These are phyloP conservation scores for Euplagia quadripunctaria DNA, from an alignment of 2,888 invertebrate genomes.

Conservation along the genomic window DNA sequence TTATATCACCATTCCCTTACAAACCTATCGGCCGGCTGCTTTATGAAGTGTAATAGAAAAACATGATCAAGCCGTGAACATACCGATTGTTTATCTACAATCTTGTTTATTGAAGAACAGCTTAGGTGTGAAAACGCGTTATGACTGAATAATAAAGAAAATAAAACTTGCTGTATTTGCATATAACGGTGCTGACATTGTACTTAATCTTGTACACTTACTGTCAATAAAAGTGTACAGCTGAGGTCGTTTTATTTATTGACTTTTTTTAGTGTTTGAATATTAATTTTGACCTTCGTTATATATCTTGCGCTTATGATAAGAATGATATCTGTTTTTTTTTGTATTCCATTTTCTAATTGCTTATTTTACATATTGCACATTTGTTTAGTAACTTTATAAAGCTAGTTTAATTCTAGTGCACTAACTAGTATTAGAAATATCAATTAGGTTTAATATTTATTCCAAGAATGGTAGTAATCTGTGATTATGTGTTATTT, in stretches of 20 bases:
- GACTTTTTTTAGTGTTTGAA: constrained; percentile 27
- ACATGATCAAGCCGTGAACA: constrained; percentile 12
- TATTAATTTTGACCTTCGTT: constrained; percentile 30
- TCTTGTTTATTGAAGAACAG: constrained; percentile 10
- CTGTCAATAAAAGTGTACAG: constrained; percentile 45
- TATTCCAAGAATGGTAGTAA: too few relatives aligned
- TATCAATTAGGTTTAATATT: not conserved
- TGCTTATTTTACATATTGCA: constrained; percentile 11
- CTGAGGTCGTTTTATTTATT: constrained; percentile 34
- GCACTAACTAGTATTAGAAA: not conserved
- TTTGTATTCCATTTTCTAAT: too few relatives aligned
- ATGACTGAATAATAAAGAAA: constrained; percentile 59
- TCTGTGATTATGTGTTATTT: too few relatives aligned
- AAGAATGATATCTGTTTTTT: constrained; percentile 16
- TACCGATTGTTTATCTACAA: not conserved
- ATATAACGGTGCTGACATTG: constrained; percentile 65
- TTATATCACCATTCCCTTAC: not conserved
- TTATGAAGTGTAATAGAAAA: constrained; percentile 4
- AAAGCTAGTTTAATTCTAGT: not conserved
- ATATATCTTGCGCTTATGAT: constrained; percentile 6
- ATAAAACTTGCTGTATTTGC: constrained; percentile 63
- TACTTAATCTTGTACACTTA: constrained; percentile 60
- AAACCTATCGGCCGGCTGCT: not conserved
- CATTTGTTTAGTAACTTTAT: constrained; percentile 20
- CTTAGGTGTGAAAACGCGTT: constrained; percentile 15